Percentiles rank a stretch among this genome's conserved stretches.
Evolutionary conservation across 2,797 vertebrate species (phyloP).

Genomic region (Nothura maculosa): DNA sequence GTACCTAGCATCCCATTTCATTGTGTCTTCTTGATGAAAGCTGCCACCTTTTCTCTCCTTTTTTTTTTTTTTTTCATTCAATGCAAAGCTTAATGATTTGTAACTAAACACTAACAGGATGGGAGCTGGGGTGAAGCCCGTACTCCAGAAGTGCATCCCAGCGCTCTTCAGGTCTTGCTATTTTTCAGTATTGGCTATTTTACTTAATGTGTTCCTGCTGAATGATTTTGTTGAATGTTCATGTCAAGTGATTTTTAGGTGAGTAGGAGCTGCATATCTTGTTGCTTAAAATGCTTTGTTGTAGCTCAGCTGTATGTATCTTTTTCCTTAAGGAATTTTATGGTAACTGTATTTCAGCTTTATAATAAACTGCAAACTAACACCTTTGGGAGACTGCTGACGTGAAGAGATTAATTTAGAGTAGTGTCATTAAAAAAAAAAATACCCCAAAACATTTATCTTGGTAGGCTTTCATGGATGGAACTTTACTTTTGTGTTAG

Average conservation of each 20-base stretch:
- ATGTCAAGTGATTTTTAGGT: neutral
- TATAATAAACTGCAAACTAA: neutral
- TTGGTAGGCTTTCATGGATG: neutral
- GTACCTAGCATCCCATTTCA: fast-evolving
- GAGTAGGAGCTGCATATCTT: neutral
- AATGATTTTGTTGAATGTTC: neutral
- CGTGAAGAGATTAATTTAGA: neutral
- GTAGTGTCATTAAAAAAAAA: neutral
- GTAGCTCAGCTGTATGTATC: neutral
- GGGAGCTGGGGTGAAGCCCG: neutral
- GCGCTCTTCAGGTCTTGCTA: neutral
- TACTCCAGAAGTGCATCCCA: neutral
- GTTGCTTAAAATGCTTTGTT: neutral
- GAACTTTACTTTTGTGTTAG: neutral
- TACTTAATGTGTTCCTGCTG: neutral
- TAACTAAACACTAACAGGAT: neutral
- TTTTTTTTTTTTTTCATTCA: neutral
- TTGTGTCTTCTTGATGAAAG: neutral
- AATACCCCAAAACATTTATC: fast-evolving
- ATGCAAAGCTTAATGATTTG: neutral
- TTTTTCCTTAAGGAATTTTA: neutral
- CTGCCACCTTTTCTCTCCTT: fast-evolving
- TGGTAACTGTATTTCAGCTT: neutral
- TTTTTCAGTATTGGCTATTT: neutral
- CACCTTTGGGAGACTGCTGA: too few relatives aligned